These are phyloP conservation scores for Serinus canaria DNA, from an alignment of 2,113 vertebrate species.

Conservation along the genomic window DNA sequence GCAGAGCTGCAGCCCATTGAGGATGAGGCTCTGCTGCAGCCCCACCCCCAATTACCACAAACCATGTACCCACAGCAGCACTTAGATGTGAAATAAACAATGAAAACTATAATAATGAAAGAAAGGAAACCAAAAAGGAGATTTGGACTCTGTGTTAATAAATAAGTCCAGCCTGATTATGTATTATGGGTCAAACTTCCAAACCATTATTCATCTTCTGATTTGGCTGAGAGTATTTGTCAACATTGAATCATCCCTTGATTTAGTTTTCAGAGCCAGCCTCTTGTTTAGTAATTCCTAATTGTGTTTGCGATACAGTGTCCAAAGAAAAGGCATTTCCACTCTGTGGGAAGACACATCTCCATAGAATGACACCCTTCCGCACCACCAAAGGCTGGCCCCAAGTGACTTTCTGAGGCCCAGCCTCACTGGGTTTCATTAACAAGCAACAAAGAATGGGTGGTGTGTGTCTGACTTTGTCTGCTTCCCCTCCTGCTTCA, in stretches of 20 bases:
- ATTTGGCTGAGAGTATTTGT: not conserved
- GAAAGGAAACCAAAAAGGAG: not conserved
- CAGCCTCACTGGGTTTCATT: not conserved
- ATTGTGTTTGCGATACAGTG: not conserved
- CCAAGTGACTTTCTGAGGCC: not conserved
- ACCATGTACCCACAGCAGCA: not conserved
- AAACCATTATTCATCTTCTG: not conserved
- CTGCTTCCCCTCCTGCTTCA: not conserved
- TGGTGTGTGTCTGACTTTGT: not conserved
- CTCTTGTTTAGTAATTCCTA: not conserved
- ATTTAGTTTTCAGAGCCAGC: not conserved
- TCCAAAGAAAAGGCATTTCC: not conserved
- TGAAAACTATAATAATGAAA: not conserved
- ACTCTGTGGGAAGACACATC: not conserved
- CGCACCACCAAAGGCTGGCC: not conserved
- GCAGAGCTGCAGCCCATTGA: not conserved
- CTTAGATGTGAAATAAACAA: not conserved
- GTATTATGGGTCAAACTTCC: not conserved
- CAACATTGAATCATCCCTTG: not conserved
- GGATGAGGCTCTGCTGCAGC: not conserved
- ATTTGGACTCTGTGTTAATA: not conserved
- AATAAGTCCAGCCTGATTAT: not conserved
- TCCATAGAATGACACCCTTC: not conserved
- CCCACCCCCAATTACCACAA: not conserved
- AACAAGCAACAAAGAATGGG: not conserved